Percentiles rank a stretch among this genome's conserved stretches.
Evolutionary conservation across 2,113 vertebrate species (phyloP).

Genomic region (Oreochromis spilurus): DNA sequence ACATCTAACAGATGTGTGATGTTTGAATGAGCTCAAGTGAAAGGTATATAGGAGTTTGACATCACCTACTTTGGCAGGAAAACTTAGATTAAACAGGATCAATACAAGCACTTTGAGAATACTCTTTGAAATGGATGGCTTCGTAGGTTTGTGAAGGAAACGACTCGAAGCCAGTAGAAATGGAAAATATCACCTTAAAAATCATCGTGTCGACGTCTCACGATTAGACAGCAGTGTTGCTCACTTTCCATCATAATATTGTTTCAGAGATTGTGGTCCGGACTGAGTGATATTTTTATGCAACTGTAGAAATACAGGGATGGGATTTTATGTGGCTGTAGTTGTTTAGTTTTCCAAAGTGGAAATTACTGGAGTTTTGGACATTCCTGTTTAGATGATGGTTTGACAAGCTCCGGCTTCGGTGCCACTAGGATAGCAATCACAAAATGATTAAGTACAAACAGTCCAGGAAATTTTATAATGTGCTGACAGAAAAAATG

Average conservation of each 20-base stretch:
- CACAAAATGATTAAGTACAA: constrained; percentile 13
- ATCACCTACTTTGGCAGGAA: neutral
- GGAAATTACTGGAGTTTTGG: constrained; percentile 29
- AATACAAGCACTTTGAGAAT: neutral
- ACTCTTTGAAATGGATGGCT: neutral
- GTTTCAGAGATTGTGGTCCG: constrained; percentile 36
- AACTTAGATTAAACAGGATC: neutral
- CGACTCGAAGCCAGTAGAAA: neutral
- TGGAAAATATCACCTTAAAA: constrained; percentile 36
- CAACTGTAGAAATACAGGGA: constrained; percentile 24
- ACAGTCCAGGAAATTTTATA: constrained; percentile 3
- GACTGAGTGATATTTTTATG: constrained; percentile 41
- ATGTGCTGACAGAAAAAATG: neutral
- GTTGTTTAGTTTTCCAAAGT: constrained; percentile 25
- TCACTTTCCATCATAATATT: constrained; percentile 49
- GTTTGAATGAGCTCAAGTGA: neutral
- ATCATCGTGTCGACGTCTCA: neutral
- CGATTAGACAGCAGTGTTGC: neutral
- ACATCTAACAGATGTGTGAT: neutral
- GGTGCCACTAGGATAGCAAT: constrained; percentile 15
- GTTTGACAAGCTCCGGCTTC: neutral
- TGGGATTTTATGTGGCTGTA: constrained; percentile 8
- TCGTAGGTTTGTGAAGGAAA: neutral
- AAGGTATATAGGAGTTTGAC: neutral
- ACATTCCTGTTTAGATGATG: constrained; percentile 29